Conservation (phyloP, 2,113 vertebrate species). For the Cervus canadensis region DNA sequence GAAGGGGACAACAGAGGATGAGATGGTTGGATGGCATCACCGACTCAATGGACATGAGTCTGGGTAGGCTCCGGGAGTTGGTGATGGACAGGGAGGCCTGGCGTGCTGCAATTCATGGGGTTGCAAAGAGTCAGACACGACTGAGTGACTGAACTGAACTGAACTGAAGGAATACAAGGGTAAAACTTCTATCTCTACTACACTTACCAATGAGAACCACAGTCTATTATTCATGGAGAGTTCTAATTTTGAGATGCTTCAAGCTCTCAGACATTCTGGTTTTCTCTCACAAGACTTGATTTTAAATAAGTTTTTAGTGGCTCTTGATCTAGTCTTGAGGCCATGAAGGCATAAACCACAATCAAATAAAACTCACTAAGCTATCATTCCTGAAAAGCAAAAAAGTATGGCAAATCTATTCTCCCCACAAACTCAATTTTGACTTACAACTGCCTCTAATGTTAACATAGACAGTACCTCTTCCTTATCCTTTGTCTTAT, state of each 20-base stretch:
- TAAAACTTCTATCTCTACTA: background rate
- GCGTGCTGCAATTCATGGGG: accelerated
- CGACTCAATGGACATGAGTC: accelerated
- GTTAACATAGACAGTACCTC: background rate
- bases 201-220: background rate
- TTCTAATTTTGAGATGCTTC: background rate
- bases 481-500: background rate
- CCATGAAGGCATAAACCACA: background rate
- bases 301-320: background rate
- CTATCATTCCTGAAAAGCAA: background rate
- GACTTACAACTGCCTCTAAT: background rate
- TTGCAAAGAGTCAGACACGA: background rate
- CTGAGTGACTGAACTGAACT: background rate
- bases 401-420: background rate
- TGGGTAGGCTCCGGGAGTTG: accelerated
- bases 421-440: background rate
- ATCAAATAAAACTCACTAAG: background rate
- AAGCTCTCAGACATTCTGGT: background rate
- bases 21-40: background rate
- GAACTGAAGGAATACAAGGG: background rate
- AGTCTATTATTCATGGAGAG: background rate
- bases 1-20: background rate
- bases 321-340: background rate
- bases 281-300: background rate
- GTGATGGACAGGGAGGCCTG: background rate